Evolutionary conservation across 2,888 invertebrate species (phyloP), one percentile per base, ranked within the genome.

Genomic region (Mermis nigrescens): DNA sequence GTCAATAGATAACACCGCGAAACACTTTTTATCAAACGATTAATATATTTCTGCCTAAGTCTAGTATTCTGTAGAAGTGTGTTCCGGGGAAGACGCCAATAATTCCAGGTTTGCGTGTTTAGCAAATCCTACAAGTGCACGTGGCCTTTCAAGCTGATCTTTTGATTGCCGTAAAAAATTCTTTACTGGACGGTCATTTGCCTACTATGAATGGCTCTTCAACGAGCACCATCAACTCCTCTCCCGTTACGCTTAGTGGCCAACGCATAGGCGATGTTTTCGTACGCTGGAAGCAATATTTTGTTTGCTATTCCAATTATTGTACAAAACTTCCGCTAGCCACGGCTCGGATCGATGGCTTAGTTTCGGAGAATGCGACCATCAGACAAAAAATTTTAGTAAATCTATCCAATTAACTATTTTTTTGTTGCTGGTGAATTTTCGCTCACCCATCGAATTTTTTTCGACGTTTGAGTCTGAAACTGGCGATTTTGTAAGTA

Each of bases 301-400:
- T 98, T 72, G 80, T 94, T 38, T 81, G 90, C 59, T 98, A 98
- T 72, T 94, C 92, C 19, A 85, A 86, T 70, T 98, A 92, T 75
- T 95, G 95, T 77, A 86, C 92, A 54, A 88, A 90, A 75, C 80
- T 98, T 62, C 85, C 89, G 1, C 79, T 79, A 58, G 91, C 92
- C n/a, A 88, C 90, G 72, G 83, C 83, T 63, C 79, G 82, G 61
- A 80, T 95, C 61, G 87, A 88, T 74, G 82, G 83, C 48, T 71
- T 83, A 2, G 84, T 84, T 66, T 78, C 81, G 31, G 80, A 79
- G 62, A 83, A 82, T 69, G 80, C 81, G 62, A 69, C 74, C 2
- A 77, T 85, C 63, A 81, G 80, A 69, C 81, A 81, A 66, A 81
- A 81, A 71, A 77, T 86, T 61, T 78, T 79, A 69, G 85, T 85